Evolutionary conservation across 2,888 invertebrate genomes (phyloP).

Genomic region (Papilio gigon): DNA sequence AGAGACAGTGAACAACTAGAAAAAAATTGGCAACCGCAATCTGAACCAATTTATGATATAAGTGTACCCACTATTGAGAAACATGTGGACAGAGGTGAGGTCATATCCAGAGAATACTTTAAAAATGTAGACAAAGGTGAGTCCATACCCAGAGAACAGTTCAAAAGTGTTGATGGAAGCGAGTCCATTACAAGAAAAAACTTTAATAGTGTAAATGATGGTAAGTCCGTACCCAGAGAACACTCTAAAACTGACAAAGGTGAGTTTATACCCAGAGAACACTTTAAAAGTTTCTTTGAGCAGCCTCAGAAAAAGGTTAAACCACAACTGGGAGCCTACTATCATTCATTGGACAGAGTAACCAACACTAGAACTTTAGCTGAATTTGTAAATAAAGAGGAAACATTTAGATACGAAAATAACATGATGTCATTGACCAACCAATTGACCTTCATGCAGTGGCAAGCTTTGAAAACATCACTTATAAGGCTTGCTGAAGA

Average conservation of each 20-base stretch:
- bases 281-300: slow-evolving; percentile 51
- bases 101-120: slow-evolving; percentile 58
- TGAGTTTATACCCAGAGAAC: slow-evolving; percentile 44
- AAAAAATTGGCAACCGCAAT: slow-evolving; percentile 33
- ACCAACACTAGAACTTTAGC: slow-evolving; percentile 58
- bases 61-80: slow-evolving; percentile 37
- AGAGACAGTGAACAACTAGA: slow-evolving; percentile 43
- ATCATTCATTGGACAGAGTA: slow-evolving; percentile 59
- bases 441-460: slow-evolving; percentile 80
- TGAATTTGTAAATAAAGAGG: slow-evolving; percentile 67
- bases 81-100: slow-evolving; percentile 56
- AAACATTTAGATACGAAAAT: slow-evolving; percentile 62
- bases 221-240: not conserved
- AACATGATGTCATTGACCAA: slow-evolving; percentile 60
- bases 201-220: slow-evolving; percentile 46
- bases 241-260: not conserved
- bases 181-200: slow-evolving; percentile 44
- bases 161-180: not conserved
- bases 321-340: slow-evolving; percentile 40
- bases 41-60: slow-evolving; percentile 39
- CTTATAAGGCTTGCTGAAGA: slow-evolving; percentile 58
- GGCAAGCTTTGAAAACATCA: slow-evolving; percentile 76
- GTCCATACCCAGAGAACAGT: not conserved
- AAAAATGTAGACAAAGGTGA: slow-evolving; percentile 41
- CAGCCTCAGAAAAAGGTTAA: slow-evolving; percentile 45